phyloP scores from a whole-genome alignment of 2,888 invertebrate species.

The Ferrisia virgata region DNA sequence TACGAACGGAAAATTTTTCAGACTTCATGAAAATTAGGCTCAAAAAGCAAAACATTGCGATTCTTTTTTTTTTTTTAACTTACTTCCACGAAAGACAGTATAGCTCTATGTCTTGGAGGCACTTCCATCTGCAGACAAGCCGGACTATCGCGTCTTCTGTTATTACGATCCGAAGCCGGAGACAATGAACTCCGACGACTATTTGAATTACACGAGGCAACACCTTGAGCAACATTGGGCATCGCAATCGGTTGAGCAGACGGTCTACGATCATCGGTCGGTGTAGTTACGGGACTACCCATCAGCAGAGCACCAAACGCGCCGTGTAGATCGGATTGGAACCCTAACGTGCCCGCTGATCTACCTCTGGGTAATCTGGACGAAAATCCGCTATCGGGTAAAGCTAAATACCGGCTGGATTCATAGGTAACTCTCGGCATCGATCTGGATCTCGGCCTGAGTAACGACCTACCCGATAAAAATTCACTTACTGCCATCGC shows the following conservation, averaged over 20 bases:
- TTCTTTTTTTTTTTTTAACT: too few relatives aligned
- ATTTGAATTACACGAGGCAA: slow-evolving; percentile 49
- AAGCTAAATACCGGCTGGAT: slow-evolving; percentile 53
- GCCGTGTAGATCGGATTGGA: slow-evolving; percentile 50
- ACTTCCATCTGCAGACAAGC: slow-evolving; percentile 53
- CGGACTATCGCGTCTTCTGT: slow-evolving; percentile 53
- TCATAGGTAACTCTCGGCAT: slow-evolving; percentile 56
- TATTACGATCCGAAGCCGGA: slow-evolving; percentile 52
- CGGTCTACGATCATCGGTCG: slow-evolving; percentile 50
- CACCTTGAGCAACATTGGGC: slow-evolving; percentile 39
- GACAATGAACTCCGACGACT: slow-evolving; percentile 53
- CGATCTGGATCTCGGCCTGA: slow-evolving; percentile 55
- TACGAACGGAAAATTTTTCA: too few relatives aligned
- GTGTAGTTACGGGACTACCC: slow-evolving; percentile 48
- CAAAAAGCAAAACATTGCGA: too few relatives aligned
- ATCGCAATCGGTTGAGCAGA: slow-evolving; percentile 48
- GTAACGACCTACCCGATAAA: slow-evolving; percentile 50
- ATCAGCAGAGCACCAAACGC: slow-evolving; percentile 47
- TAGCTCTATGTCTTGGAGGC: slow-evolving; percentile 54
- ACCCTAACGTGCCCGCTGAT: slow-evolving; percentile 52
- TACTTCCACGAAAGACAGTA: slow-evolving; percentile 54
- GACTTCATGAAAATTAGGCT: too few relatives aligned
- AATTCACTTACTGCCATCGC: slow-evolving; percentile 51
- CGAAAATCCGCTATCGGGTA: slow-evolving; percentile 51
- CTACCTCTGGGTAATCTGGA: slow-evolving; percentile 51